Evolutionary conservation across 2,888 invertebrate species (phyloP).

Genomic region (Trichogramma dendrolimi): DNA sequence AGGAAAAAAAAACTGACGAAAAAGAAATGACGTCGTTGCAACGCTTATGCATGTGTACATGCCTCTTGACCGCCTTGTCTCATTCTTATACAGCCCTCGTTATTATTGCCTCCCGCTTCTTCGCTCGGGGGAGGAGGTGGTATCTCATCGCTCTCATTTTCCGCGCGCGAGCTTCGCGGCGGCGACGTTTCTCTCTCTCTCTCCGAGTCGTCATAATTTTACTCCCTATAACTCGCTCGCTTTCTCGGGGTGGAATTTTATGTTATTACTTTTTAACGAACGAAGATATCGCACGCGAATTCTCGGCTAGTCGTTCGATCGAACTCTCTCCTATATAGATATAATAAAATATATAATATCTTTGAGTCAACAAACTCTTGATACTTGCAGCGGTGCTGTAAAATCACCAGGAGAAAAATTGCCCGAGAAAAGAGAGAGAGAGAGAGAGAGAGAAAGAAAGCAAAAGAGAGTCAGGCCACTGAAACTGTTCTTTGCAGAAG

Average conservation of each 20-base stretch:
- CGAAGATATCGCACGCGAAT: too few relatives aligned
- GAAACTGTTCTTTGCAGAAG: slow-evolving; percentile 30
- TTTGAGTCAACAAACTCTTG: slow-evolving; percentile 1
- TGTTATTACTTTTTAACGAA: too few relatives aligned
- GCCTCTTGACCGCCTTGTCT: neutral
- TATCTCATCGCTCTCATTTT: too few relatives aligned
- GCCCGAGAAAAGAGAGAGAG: slow-evolving; percentile 1
- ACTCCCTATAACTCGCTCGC: too few relatives aligned
- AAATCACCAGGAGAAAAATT: neutral
- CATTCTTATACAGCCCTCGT: neutral
- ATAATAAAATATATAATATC: too few relatives aligned
- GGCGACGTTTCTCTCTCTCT: neutral
- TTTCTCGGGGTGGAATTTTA: too few relatives aligned
- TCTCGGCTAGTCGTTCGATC: too few relatives aligned
- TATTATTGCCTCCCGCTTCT: neutral
- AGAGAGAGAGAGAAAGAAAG: slow-evolving; percentile 15
- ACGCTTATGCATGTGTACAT: neutral
- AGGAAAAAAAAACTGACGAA: neutral
- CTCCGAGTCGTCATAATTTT: neutral
- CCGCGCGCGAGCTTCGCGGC: neutral
- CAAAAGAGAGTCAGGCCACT: slow-evolving; percentile 23
- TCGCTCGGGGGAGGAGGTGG: too few relatives aligned
- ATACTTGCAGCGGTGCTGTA: neutral
- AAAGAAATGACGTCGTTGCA: neutral
- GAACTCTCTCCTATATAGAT: too few relatives aligned